Evolutionary conservation across 2,797 vertebrate species (phyloP), one percentile per base, ranked within the genome.

Genomic region (Sylvia borin): DNA sequence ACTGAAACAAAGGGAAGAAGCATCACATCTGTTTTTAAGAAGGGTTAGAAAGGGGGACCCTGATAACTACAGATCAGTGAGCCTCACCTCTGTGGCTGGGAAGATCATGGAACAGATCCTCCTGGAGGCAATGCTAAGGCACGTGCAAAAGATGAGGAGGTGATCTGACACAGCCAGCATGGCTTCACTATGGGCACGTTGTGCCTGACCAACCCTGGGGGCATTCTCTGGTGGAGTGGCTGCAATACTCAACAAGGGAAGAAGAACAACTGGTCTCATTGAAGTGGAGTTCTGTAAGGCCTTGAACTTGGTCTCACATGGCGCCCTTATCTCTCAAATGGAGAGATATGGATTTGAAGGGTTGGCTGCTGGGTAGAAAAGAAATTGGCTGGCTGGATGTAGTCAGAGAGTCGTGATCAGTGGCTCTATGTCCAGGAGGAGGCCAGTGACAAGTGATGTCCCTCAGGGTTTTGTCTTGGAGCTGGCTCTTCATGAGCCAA

Each of bases 101-200:
- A 55, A 55, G 25, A 55, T 70, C 34, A 22, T 55, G 42, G 72
- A 61, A 16, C 24, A 76, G 64, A 31, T 68, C 48, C 40, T 77
- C 25, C 31, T 21, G 42, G 65, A 48, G 36, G 15, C 42, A 55
- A 3, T 55, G 31, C 50, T 31, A 42, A 55, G 21, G 57, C 42
- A 34, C 1, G 0, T 71, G 31, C 11, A 27, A 22, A 42, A 50
- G 62, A 48, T 0, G 1, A 26, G 16, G 31, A 54, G 17, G 11
- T 55, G 31, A 36, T 64, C 8, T 32, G 45, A 32, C 42, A 54
- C 16, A 70, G 57, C 48, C 65, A 48, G 42, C 26, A 17, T 0
- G 0, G 42, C 27, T 40, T 54, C 48, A 40, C 21, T 62, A 0
- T 5, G 31, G 16, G 40, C 40, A 21, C 25, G 3, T 17, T 40